Evolutionary conservation across 2,888 invertebrate species (phyloP).

Genomic region (Opisthograptis luteolata): DNA sequence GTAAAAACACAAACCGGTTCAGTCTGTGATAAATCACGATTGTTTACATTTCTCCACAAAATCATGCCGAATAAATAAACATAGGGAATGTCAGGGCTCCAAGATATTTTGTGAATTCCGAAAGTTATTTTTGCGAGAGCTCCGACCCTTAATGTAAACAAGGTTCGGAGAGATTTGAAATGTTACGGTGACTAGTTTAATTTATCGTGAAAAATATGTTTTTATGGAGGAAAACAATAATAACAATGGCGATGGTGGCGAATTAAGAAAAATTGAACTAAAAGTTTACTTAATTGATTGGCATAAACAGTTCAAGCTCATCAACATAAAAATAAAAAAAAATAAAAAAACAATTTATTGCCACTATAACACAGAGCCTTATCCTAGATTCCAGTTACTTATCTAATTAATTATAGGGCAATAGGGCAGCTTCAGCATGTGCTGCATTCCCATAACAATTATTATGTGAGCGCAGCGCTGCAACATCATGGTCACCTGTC

Average conservation of each 20-base stretch:
- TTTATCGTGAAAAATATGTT: conserved; percentile 10
- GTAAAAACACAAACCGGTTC: conserved; percentile 47
- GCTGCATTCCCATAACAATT: too few species aligned
- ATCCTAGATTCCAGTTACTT: too few species aligned
- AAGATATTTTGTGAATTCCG: conserved; percentile 18
- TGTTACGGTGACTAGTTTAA: conserved; percentile 13
- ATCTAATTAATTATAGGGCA: too few species aligned
- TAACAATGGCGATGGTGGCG: neutral
- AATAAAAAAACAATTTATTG: too few species aligned
- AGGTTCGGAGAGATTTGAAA: conserved; percentile 12
- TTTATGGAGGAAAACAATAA: conserved; percentile 5
- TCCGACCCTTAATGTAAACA: conserved; percentile 23
- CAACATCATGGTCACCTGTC: too few species aligned
- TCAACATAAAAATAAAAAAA: too few species aligned
- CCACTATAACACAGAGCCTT: too few species aligned
- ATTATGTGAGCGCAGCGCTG: too few species aligned
- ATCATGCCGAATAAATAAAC: conserved; percentile 29
- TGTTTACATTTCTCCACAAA: conserved; percentile 30
- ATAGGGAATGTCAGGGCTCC: conserved; percentile 11
- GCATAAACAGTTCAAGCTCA: neutral
- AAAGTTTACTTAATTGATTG: neutral
- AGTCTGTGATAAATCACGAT: conserved; percentile 52
- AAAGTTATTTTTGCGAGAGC: conserved; percentile 26
- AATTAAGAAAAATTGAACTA: neutral
- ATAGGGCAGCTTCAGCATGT: too few species aligned